These are phyloP conservation scores for Rhamnusium bicolor DNA, from an alignment of 2,888 invertebrate genomes.

Conservation along the genomic window DNA sequence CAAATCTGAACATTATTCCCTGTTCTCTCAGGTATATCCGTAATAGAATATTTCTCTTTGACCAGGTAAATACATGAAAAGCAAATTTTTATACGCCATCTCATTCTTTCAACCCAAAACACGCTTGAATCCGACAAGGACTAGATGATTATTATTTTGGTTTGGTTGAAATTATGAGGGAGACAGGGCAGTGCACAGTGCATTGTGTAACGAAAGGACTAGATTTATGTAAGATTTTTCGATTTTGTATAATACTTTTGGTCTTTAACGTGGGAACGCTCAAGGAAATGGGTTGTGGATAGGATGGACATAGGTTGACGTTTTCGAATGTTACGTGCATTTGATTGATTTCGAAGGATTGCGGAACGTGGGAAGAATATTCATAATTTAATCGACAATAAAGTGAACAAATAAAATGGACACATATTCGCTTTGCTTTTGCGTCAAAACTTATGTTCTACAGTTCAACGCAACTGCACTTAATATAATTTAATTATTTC, in stretches of 20 bases:
- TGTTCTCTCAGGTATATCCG: slow-evolving; percentile 31
- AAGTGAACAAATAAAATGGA: neutral
- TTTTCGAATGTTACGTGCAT: slow-evolving; percentile 45
- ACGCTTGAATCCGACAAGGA: neutral
- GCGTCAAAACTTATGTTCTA: no score
- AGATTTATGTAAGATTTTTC: slow-evolving; percentile 56
- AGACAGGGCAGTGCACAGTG: slow-evolving; percentile 35
- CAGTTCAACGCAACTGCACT: no score
- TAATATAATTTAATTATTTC: no score
- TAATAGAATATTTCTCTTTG: slow-evolving; percentile 52
- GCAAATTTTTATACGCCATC: slow-evolving; percentile 39
- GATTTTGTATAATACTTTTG: slow-evolving; percentile 48
- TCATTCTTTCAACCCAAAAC: neutral
- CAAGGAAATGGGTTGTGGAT: slow-evolving; percentile 50
- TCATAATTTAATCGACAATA: neutral
- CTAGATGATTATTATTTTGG: slow-evolving; percentile 34
- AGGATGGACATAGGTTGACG: slow-evolving; percentile 48
- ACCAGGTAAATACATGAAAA: slow-evolving; percentile 52
- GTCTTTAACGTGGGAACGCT: slow-evolving; percentile 54
- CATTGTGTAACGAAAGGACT: slow-evolving; percentile 42
- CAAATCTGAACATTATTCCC: slow-evolving; percentile 46
- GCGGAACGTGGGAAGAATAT: slow-evolving; percentile 49
- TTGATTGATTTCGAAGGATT: slow-evolving; percentile 53
- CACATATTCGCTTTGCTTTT: neutral
- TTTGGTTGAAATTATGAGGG: slow-evolving; percentile 42